Conservation (phyloP, 2,888 invertebrate species). For the Lithosia quadra region DNA sequence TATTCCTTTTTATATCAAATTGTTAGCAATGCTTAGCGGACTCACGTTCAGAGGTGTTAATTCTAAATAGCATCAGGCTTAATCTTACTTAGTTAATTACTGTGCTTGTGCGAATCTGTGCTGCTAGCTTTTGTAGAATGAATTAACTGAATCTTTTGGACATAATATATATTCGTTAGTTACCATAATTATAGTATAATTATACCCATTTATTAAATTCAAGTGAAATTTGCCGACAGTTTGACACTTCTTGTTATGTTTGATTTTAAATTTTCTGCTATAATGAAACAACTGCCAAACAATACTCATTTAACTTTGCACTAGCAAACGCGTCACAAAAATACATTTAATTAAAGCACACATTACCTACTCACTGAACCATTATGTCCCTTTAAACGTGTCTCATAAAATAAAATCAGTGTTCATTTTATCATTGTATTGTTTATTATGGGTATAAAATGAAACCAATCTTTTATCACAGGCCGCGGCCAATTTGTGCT, state of each 20-base stretch:
- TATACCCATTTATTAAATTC: background rate
- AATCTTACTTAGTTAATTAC: constrained; percentile 79
- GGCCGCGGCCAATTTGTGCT: background rate
- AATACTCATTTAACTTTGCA: constrained; percentile 12
- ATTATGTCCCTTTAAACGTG: constrained; percentile 29
- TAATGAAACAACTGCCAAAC: constrained; percentile 25
- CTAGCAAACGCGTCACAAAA: constrained; percentile 20
- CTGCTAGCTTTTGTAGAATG: constrained; percentile 39
- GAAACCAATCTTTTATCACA: constrained; percentile 22
- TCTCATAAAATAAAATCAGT: constrained; percentile 46
- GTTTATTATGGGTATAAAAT: constrained; percentile 24
- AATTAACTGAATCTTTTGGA: constrained; percentile 37
- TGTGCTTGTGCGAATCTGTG: constrained; percentile 39
- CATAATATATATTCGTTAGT: background rate
- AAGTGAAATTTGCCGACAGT: background rate
- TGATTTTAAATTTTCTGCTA: constrained; percentile 2
- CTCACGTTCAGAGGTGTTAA: constrained; percentile 71
- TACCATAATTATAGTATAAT: no score
- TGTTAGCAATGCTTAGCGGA: constrained; percentile 56
- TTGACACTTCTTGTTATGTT: background rate
- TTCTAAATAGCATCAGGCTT: constrained; percentile 62
- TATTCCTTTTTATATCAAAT: constrained; percentile 33
- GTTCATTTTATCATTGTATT: constrained; percentile 33
- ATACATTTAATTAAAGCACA: constrained; percentile 38
- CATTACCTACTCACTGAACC: constrained; percentile 33